Evolutionary conservation across 2,888 invertebrate genomes (phyloP), one percentile per base, ranked within the genome.

Genomic region (Podabrus alpinus): DNA sequence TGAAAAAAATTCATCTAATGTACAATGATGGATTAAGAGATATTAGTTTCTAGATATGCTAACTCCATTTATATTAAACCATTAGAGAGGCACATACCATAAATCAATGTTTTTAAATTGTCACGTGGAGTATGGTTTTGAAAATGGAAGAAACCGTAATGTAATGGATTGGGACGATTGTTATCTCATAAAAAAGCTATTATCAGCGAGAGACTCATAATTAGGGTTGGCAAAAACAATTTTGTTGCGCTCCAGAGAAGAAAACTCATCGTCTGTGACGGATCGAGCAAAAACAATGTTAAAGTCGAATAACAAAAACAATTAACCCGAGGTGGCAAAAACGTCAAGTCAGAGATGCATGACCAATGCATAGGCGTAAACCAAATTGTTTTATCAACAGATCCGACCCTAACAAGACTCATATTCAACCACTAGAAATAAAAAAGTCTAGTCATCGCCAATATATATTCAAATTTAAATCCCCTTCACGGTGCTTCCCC

Each of bases 381-480:
- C 68, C 61, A 74, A 74, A 77, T 73, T 77, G 72, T 77, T 77
- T 77, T 77, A 74, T 68, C 74, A 72, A 74, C 74, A 72, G 25
- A 68, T 69, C 68, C 68, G 62, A 69, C 77, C 77, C 70, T 72
- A 77, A 77, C 77, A 69, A 74, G 70, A 76, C 77, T 77, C 77
- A 69, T 72, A 76, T 71, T 78, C 76, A 78, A 68, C 78, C 74
- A 73, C 77, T 62, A 75, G 69, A 74, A 71, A 62, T 66, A 79
- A 82, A 82, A 82, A 82, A 80, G 81, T 73, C 82, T 80, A 84
- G 85, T 86, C 85, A 85, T 84, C 83, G 81, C 82, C 84, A 85
- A 86, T 86, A 85, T 86, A 86, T 85, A 86, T 86, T 86, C 84
- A 86, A 86, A 86, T 86, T 85, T 83, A 80, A 83, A 84, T 84